A percentile compares a stretch with the other conserved stretches of the same genome.
phyloP scores from a whole-genome alignment of 30 jellyfish, hydroid and myxozoan genomes.

The Aurelia coerulea region DNA sequence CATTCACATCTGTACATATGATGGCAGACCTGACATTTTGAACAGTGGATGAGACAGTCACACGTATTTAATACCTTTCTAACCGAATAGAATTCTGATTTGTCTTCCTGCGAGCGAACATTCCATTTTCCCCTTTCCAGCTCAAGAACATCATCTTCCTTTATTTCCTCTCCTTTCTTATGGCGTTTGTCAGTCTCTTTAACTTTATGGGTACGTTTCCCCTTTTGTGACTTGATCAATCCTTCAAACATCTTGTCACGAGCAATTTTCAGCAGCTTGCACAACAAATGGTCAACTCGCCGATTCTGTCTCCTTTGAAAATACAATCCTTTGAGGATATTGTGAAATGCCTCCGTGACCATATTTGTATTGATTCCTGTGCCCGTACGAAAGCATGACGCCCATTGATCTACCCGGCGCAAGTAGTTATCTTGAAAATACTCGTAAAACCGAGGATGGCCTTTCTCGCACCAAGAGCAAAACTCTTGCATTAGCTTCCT shows the following conservation, averaged over 20 bases:
- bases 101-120: constrained; percentile 38
- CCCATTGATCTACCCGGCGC: constrained; percentile 44
- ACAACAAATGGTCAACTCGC: neutral
- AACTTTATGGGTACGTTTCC: constrained; percentile 24
- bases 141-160: constrained; percentile 18
- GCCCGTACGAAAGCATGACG: constrained; percentile 19
- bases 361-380: constrained; percentile 32
- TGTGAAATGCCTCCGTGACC: constrained; percentile 28
- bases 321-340: neutral
- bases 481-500: constrained; percentile 31
- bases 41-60: neutral
- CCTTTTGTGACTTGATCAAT: constrained; percentile 36
- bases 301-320: neutral
- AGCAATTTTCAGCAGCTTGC: neutral
- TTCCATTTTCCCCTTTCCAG: constrained; percentile 10
- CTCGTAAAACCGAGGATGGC: constrained; percentile 16
- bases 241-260: constrained; percentile 29
- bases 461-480: constrained; percentile 37
- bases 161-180: constrained; percentile 23
- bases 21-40: neutral
- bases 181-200: constrained; percentile 33
- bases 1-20: neutral
- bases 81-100: neutral
- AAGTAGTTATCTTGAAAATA: neutral
- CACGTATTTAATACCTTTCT: too few relatives aligned